A percentile compares a stretch with the other conserved stretches of the same genome.
Evolutionary conservation across 2,888 invertebrate species (phyloP).

Genomic region (Drosophila siamana): DNA sequence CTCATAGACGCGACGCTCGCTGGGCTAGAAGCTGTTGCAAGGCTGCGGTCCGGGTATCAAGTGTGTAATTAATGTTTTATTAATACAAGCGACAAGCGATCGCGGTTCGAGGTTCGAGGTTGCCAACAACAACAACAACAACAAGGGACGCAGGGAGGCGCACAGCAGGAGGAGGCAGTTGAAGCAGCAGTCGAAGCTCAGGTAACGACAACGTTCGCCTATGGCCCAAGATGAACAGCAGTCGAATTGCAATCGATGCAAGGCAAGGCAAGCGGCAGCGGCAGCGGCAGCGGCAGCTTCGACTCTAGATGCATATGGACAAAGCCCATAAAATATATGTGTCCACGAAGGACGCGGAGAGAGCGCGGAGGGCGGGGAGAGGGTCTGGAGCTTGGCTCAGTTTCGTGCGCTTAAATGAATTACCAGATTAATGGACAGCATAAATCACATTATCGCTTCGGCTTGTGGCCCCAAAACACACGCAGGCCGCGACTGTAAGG

Average conservation of each 20-base stretch:
- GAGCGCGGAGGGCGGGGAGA: conserved; percentile 16
- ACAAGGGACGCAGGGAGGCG: conserved; percentile 4
- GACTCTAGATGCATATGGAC: conserved; percentile 75
- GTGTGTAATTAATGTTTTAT: conserved; percentile 85
- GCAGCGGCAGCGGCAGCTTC: conserved; percentile 33
- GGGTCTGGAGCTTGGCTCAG: conserved; percentile 57
- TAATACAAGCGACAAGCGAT: conserved; percentile 85
- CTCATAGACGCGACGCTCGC: conserved; percentile 62
- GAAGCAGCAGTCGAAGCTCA: conserved; percentile 46
- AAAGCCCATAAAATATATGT: conserved; percentile 81
- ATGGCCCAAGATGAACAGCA: conserved; percentile 82
- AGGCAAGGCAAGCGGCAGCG: conserved; percentile 24
- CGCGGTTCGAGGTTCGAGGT: conserved; percentile 68
- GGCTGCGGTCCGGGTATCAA: conserved; percentile 66
- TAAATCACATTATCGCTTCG: conserved; percentile 86
- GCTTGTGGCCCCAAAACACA: conserved; percentile 70
- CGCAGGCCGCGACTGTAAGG: conserved; percentile 65
- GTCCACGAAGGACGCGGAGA: conserved; percentile 27
- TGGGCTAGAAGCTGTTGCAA: conserved; percentile 4
- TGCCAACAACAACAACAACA: too few relatives aligned
- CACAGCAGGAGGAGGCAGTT: conserved; percentile 33
- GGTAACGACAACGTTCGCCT: conserved; percentile 59
- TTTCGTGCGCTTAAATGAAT: conserved; percentile 84
- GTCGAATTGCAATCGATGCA: conserved; percentile 85
- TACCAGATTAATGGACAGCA: conserved; percentile 85